phyloP scores from a whole-genome alignment of 2,113 vertebrate genomes.

The Clinocottus analis region DNA sequence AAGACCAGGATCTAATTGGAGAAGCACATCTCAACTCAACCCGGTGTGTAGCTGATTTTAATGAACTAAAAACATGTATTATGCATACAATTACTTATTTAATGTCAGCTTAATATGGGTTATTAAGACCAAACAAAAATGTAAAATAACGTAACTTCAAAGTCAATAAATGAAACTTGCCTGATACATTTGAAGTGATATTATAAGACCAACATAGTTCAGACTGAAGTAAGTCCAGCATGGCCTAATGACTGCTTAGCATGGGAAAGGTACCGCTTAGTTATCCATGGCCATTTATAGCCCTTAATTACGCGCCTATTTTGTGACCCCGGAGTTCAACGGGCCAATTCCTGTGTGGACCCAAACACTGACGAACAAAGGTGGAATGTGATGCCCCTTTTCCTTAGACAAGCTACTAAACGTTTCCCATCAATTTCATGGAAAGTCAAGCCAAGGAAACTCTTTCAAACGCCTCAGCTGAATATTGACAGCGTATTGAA shows the following conservation, averaged over 20 bases:
- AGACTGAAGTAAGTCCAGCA: slow-evolving; percentile 28
- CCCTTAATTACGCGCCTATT: slow-evolving; percentile 84
- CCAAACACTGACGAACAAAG: slow-evolving; percentile 80
- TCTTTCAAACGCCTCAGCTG: slow-evolving; percentile 60
- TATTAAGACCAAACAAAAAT: background rate
- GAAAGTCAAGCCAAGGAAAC: slow-evolving; percentile 74
- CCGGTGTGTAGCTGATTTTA: background rate
- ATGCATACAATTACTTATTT: background rate
- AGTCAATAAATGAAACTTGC: background rate
- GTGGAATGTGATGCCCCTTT: slow-evolving; percentile 78
- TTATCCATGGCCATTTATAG: slow-evolving; percentile 82
- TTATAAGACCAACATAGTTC: slow-evolving; percentile 4
- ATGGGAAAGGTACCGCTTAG: slow-evolving; percentile 77
- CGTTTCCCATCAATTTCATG: slow-evolving; percentile 79
- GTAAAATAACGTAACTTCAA: background rate
- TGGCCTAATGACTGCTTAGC: slow-evolving; percentile 62
- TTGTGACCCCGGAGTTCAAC: slow-evolving; percentile 83
- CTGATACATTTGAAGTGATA: background rate
- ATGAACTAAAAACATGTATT: background rate
- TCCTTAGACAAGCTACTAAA: slow-evolving; percentile 71
- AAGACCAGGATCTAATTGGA: background rate
- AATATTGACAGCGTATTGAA: slow-evolving; percentile 80
- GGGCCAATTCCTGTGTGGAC: slow-evolving; percentile 81
- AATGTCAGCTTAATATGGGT: background rate
- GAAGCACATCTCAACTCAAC: background rate